Evolutionary conservation across 2,797 vertebrate genomes (phyloP), one percentile per base, ranked within the genome.

Genomic region (Ciconia nigra): DNA sequence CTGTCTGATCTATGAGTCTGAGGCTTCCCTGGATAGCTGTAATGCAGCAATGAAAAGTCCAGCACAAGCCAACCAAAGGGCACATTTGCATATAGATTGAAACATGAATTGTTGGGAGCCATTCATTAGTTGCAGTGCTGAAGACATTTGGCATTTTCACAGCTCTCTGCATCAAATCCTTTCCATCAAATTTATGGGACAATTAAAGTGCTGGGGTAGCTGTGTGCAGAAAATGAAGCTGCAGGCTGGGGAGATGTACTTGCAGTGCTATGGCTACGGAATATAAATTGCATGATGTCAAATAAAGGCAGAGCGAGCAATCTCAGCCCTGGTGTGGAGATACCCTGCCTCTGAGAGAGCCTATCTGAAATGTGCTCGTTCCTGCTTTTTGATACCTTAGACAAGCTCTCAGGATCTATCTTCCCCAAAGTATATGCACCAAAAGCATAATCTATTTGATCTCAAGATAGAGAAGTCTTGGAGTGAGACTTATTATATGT

Each of bases 81-180:
- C 91, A 96, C 77, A 98, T 98, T 98, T 98, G 94, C 98, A 98
- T 98, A 97, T 97, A 98, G 97, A 98, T 98, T 97, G 97, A 94
- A 96, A 90, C 77, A 31, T 66, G 91, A 91, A 95, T 94, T 70
- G 6, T 89, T 92, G 70, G 71, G 77, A 87, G 77, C 78, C 90
- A 73, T 95, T 96, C 94, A 66, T 95, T 96, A 92, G 87, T 37
- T 87, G 84, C 76, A 10, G 42, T 42, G 67, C 93, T 91, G 58
- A 66, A 95, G 95, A 92, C 39, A 59, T 87, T 91, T 97, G 96
- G 96, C 97, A 95, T 95, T 97, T 97, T 96, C 95, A 97, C 87
- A 96, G 73, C 90, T 79, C 86, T 59, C 76, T 59, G 79, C 80
- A 91, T 96, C 87, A 82, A 91, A 96, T 92, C 94, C 76, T 86